Evolutionary conservation across 2,113 vertebrate genomes (phyloP), one percentile per base, ranked within the genome.

Genomic region (Corydoras maculifer): DNA sequence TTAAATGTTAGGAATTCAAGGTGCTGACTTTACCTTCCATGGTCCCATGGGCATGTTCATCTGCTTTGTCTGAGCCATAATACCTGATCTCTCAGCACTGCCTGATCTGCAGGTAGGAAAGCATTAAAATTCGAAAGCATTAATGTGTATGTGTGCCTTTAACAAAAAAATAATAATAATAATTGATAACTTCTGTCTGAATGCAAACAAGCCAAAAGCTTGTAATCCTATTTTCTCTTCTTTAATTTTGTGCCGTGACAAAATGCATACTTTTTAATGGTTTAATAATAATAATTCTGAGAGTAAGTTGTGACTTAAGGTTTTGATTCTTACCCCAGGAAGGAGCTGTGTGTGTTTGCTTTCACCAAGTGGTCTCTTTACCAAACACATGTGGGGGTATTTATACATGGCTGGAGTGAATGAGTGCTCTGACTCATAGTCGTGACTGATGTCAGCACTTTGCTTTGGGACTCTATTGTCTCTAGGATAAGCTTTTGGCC

Each of bases 41-140:
- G 94, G 92, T 77, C 93, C 95, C 88, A 90, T 87, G 75, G 92
- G 89, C 82, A 91, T 83, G 69, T 75, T 82, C 63, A 68, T 75
- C 58, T 85, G 91, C 80, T 91, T 96, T 76, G 90, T 95, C 86
- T 88, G 91, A 89, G 95, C 92, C 95, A 98, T 97, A 86, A 84
- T 91, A 58, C 82, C 51, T 8, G 78, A 3, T 82, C 68, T 82
- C 72, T 83, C 69, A 81, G 79, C 12, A 75, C 79, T 82, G 70
- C 54, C 15, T 72, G 72, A 85, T 77, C 86, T 89, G 72, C 9
- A 12, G 18, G 18, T 32, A 59, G 70, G 65, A 80, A 29, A 53
- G 4, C 35, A 43, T 43, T 1, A 43, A 43, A 43, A 43, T 2
- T 43, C 4, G 1, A 43, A 43, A 43, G 35, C 35, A 43, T 43